Conservation (phyloP, 2,113 vertebrate genomes). For the Sinocyclocheilus maitianheensis region DNA sequence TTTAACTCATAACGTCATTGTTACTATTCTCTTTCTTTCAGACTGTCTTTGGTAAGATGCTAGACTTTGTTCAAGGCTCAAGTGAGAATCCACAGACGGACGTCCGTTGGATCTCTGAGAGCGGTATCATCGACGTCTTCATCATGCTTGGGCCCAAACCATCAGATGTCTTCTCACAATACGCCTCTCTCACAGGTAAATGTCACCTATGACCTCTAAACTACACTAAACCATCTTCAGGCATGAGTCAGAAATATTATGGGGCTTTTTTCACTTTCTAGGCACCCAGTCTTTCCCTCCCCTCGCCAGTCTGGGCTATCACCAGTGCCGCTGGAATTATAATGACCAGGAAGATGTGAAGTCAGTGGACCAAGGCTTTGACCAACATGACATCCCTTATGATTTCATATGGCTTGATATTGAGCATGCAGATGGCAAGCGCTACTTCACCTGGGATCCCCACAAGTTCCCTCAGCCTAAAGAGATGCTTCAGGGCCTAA, state of each 20-base stretch:
- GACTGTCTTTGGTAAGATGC: conserved; percentile 93
- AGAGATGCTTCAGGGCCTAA: conserved; percentile 81
- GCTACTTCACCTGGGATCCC: conserved; percentile 96
- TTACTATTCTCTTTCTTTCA: conserved; percentile 55
- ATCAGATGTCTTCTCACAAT: conserved; percentile 81
- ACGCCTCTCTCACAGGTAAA: conserved; percentile 86
- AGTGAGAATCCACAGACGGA: conserved; percentile 91
- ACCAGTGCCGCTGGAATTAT: conserved; percentile 98
- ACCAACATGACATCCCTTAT: conserved; percentile 86
- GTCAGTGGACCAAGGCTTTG: conserved; percentile 82
- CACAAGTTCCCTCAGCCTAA: conserved; percentile 84
- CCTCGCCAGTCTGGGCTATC: conserved; percentile 84
- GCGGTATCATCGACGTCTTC: conserved; percentile 89
- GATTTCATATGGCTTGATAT: conserved; percentile 96
- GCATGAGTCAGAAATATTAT: not conserved
- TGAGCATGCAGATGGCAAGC: conserved; percentile 92
- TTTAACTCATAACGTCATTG: not conserved
- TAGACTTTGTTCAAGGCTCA: conserved; percentile 91
- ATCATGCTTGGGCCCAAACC: conserved; percentile 85
- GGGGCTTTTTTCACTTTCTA: conserved; percentile 55
- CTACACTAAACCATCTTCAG: not conserved
- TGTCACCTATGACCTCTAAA: not conserved
- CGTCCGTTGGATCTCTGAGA: conserved; percentile 93
- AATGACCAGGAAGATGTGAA: conserved; percentile 90
- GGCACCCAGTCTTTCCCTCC: conserved; percentile 94